Base-by-base conservation (phyloP, 2,888 invertebrate species). In the Coenonympha arcania region DNA sequence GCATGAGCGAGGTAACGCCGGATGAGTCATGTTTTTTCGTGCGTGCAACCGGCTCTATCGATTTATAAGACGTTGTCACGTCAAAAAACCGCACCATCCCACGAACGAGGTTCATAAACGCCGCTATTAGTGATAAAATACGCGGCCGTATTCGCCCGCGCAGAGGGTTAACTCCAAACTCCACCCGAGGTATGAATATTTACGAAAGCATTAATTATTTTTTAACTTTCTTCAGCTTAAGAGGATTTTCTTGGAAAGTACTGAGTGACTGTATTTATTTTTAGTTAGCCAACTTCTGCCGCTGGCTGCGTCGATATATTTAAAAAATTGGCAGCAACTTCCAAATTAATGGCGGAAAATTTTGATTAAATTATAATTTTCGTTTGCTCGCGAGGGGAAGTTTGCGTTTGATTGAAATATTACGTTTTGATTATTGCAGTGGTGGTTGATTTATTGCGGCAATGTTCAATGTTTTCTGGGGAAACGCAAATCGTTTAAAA, bases 191-290 rank as follows among this genome's bases (percentile, higher is more conserved):
- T 87, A 87, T 87, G 87, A 87, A 87, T 87, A 87, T 87, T 87
- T 87, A 87, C 87, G 87, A 84, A 87, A 83, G 86, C 83, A 86
- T 87, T 87, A 86, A 87, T 87, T 86, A 87, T 87, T 87, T 87
- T 86, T 87, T 85, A 87, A 85, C 84, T 87, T 86, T 81, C 77
- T 75, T 75, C 76, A 70, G 73, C 66, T 77, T 81, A 80, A 83
- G 81, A 77, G 79, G 79, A 76, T 81, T 81, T 79, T 70, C 77
- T 77, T 76, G 69, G 70, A 64, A 66, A 69, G 71, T 69, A 68
- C 73, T 71, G 70, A 73, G 76, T 75, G 77, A 76, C 73, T 69
- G 61, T 62, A 65, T 66, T 68, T 69, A 68, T 68, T 65, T 68
- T 67, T 63, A 68, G 65, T 65, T 68, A 62, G 56, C 55, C 37